Base-by-base conservation (phyloP, 2,888 invertebrate species). In the Lypha dubia region DNA sequence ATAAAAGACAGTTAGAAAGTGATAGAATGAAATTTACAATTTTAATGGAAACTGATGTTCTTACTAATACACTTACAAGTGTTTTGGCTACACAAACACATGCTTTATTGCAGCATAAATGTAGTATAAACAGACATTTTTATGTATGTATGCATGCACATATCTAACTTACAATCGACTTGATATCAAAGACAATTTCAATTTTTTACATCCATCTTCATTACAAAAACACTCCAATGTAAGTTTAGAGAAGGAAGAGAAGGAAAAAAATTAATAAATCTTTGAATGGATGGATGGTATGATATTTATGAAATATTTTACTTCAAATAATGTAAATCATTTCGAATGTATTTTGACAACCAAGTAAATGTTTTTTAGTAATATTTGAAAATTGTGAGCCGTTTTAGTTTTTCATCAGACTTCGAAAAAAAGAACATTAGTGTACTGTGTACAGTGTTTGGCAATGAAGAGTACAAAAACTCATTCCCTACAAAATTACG, bases 151-250 rank as follows among this genome's bases (percentile, higher is more conserved):
- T n/a, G n/a, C n/a, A n/a, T n/a, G n/a, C n/a, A n/a, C 1, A 3
- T 62, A 51, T 7, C 1, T 51, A 20, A 53, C n/a, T 53, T 35
- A 58, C 53, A 49, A 51, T 67, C 49, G 20, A 70, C 20, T 6
- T n/a, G 8, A 63, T 70, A 70, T 70, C 77, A 77, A 77, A 77
- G 62, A 62, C 49, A 60, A 32, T 53, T 68, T 38, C 62, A 44
- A 70, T 70, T n/a, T n/a, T n/a, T n/a, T 77, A 20, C 70, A 62
- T 63, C 13, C 53, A 70, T 79, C 53, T 44, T 79, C 53, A 63
- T 70, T 49, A 53, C 68, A 60, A 41, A 15, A 13, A 41, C n/a
- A n/a, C n/a, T n/a, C n/a, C n/a, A n/a, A n/a, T n/a, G n/a, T n/a
- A n/a, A n/a, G n/a, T n/a, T 28, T 49, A 28, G 28, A 28, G 38